Evolutionary conservation across 2,797 vertebrate genomes (phyloP).

Genomic region (Thamnophis elegans): DNA sequence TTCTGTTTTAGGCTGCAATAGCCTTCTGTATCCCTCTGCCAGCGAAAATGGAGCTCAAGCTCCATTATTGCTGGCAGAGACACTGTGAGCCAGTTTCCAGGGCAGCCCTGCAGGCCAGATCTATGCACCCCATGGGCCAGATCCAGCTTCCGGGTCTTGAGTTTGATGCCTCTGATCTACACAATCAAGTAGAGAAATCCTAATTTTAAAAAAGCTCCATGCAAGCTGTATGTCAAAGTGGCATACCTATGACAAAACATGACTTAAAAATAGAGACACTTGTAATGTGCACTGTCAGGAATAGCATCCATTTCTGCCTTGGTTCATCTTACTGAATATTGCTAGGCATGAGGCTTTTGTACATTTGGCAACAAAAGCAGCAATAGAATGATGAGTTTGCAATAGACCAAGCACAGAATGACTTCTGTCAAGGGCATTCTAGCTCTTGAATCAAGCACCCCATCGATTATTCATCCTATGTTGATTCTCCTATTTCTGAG

Average conservation of each 20-base stretch:
- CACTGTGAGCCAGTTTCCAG: no score
- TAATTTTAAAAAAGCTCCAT: neutral
- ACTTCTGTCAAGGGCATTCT: neutral
- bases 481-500: neutral
- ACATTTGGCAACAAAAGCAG: neutral
- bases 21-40: no score
- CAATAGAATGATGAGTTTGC: neutral
- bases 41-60: no score
- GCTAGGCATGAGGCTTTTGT: neutral
- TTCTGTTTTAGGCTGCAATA: no score
- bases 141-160: fast-evolving
- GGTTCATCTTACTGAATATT: neutral
- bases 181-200: neutral
- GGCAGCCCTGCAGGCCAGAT: no score
- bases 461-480: conserved; percentile 1
- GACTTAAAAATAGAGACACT: neutral
- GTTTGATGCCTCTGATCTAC: no score
- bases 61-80: no score
- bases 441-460: neutral
- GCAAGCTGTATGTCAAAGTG: neutral
- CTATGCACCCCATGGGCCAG: no score
- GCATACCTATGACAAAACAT: neutral
- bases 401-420: neutral
- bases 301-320: neutral
- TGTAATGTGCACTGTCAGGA: neutral